Percentiles rank a stretch among this genome's conserved stretches.
Evolutionary conservation across 1,140 invertebrate genomes (phyloP).

Genomic region (Batillaria attramentaria): DNA sequence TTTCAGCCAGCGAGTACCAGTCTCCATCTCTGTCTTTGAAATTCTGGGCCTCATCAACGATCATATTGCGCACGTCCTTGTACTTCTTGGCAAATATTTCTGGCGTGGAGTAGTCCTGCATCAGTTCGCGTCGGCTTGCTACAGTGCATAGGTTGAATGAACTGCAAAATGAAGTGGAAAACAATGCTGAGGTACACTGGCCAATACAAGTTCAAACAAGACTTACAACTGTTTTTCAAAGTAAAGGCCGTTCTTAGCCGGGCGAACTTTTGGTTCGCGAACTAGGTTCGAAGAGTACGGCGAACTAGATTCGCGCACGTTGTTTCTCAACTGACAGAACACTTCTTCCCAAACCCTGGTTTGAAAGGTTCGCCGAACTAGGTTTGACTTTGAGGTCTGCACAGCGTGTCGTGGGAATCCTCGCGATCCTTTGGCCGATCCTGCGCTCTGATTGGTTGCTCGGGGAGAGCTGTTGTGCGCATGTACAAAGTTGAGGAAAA

Average conservation of each 20-base stretch:
- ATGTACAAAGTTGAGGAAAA: too few relatives aligned
- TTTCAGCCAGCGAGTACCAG: conserved; percentile 56
- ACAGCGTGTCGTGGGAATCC: too few relatives aligned
- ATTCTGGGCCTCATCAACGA: conserved; percentile 63
- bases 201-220: neutral
- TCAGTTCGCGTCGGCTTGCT: conserved; percentile 48
- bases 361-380: neutral
- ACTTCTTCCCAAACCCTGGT: too few relatives aligned
- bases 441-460: too few relatives aligned
- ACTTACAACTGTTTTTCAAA: neutral
- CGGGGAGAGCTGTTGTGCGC: too few relatives aligned
- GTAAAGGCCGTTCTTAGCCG: too few relatives aligned
- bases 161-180: conserved; percentile 41
- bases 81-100: conserved; percentile 32
- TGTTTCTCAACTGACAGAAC: too few relatives aligned
- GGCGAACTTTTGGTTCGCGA: too few relatives aligned
- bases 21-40: conserved; percentile 65
- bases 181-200: neutral
- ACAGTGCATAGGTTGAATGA: conserved; percentile 57
- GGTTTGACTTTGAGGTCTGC: neutral
- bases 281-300: too few relatives aligned
- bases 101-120: conserved; percentile 34
- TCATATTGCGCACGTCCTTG: conserved; percentile 49
- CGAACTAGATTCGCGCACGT: too few relatives aligned
- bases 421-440: too few relatives aligned